Percentiles rank a stretch among this genome's conserved stretches.
These are phyloP conservation scores for Sycophila texana DNA, from an alignment of 2,888 invertebrate species.

Conservation along the genomic window DNA sequence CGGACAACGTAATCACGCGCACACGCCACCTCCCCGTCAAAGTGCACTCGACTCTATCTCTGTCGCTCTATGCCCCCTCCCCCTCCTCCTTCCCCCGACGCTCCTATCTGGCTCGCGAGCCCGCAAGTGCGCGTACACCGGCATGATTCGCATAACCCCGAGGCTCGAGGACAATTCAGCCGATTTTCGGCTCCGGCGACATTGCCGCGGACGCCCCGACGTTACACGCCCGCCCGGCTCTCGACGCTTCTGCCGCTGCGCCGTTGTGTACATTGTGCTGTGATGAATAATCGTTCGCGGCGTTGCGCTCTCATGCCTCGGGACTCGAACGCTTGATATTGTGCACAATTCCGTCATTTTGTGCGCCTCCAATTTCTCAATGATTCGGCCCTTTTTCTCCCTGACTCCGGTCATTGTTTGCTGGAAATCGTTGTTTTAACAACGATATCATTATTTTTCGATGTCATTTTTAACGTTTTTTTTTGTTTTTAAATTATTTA, in stretches of 20 bases:
- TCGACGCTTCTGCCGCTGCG: neutral
- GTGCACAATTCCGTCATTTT: too few species aligned
- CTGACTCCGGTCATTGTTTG: too few species aligned
- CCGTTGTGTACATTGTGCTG: neutral
- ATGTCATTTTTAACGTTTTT: too few species aligned
- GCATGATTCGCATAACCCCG: neutral
- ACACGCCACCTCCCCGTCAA: constrained; percentile 2
- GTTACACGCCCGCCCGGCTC: neutral
- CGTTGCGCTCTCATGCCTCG: neutral
- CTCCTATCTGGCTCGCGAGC: neutral
- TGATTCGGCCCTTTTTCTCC: too few species aligned
- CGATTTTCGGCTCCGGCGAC: constrained; percentile 48
- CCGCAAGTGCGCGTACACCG: neutral
- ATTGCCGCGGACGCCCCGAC: constrained; percentile 38
- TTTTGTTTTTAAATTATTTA: too few species aligned
- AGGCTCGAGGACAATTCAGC: constrained; percentile 39
- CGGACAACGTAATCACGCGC: constrained; percentile 60
- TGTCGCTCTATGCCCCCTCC: neutral
- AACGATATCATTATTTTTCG: too few species aligned
- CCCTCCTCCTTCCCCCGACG: too few species aligned
- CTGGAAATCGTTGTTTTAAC: too few species aligned
- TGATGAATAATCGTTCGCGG: neutral
- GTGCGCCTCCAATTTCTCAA: too few species aligned
- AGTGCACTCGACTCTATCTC: neutral
- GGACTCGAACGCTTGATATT: neutral